Evolutionary conservation across 2,888 invertebrate genomes (phyloP), one percentile per base, ranked within the genome.

Genomic region (Pandemis heparana): DNA sequence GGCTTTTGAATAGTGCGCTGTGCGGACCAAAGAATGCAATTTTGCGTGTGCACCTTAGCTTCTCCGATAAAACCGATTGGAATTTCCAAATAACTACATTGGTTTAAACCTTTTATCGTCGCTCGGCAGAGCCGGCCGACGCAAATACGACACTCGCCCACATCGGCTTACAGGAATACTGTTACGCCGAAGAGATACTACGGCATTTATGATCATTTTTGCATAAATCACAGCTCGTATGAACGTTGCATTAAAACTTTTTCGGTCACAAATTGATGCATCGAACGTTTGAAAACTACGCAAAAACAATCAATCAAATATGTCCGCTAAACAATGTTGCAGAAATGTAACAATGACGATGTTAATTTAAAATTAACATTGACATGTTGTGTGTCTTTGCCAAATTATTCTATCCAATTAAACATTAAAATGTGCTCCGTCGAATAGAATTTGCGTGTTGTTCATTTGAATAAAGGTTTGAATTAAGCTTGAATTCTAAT

Each of bases 101-200:
- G 83, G 81, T 85, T 86, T 87, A 90, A 90, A 88, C 87, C 86
- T 86, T 90, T 89, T 91, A 91, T 91, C 90, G 84, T 77, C 75
- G 78, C 76, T 80, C 77, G 75, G 79, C 91, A 90, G 87, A 78
- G 80, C 77, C 75, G 80, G 78, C 76, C 76, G 77, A 80, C 82
- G 79, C 83, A 82, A 85, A 89, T 86, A 83, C 82, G 82, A 82
- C 81, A 77, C 79, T 81, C 71, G 79, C 75, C 77, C 78, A 82
- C 79, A 77, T 79, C 77, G 83, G 80, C 78, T 76, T 74, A 79
- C 76, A 69, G 71, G 78, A 80, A 85, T 83, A 81, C 77, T 71
- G 76, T 62, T 72, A 67, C 16, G n/a, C 23, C 12, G 23, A 12
- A 61, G 38, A 65, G 38, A 65, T 51, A 16, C 64, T 18, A 48